Percentiles rank a stretch among this genome's conserved stretches.
phyloP scores from a whole-genome alignment of 2,888 invertebrate species.

The Gastracanthus pulcherrimus region DNA sequence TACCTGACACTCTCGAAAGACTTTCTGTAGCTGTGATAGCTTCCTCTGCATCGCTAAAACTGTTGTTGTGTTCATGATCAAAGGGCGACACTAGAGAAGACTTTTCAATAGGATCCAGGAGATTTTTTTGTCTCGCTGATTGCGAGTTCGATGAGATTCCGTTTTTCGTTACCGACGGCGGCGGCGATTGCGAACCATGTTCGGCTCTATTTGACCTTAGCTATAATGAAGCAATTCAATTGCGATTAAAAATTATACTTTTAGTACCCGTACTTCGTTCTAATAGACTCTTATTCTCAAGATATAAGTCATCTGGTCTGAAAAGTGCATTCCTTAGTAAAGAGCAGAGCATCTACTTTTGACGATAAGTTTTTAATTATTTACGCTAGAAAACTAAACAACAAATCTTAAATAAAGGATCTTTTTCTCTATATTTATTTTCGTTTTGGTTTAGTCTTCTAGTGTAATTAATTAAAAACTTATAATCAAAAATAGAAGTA shows the following conservation, averaged over 20 bases:
- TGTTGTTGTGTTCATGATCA: constrained; percentile 74
- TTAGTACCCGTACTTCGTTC: too few species aligned
- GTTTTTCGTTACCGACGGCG: constrained; percentile 68
- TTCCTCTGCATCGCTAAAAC: constrained; percentile 75
- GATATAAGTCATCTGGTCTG: too few species aligned
- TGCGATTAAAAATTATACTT: not conserved
- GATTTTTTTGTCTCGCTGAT: constrained; percentile 70
- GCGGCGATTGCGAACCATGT: constrained; percentile 67
- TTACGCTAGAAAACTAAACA: too few species aligned
- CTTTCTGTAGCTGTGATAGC: constrained; percentile 72
- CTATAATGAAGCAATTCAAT: constrained; percentile 48
- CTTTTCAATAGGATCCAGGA: constrained; percentile 67
- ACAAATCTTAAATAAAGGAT: too few species aligned
- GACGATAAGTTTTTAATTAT: too few species aligned
- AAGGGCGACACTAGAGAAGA: constrained; percentile 68
- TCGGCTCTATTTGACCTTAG: constrained; percentile 67
- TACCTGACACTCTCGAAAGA: constrained; percentile 72
- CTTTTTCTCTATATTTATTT: too few species aligned
- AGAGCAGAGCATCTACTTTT: too few species aligned
- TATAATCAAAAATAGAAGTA: too few species aligned
- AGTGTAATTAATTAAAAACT: too few species aligned
- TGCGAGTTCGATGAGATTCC: constrained; percentile 70
- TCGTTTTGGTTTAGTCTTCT: too few species aligned
- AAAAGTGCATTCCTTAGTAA: too few species aligned
- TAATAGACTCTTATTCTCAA: too few species aligned